Conservation (phyloP, 2,797 vertebrate species). For the Microcaecilia unicolor region DNA sequence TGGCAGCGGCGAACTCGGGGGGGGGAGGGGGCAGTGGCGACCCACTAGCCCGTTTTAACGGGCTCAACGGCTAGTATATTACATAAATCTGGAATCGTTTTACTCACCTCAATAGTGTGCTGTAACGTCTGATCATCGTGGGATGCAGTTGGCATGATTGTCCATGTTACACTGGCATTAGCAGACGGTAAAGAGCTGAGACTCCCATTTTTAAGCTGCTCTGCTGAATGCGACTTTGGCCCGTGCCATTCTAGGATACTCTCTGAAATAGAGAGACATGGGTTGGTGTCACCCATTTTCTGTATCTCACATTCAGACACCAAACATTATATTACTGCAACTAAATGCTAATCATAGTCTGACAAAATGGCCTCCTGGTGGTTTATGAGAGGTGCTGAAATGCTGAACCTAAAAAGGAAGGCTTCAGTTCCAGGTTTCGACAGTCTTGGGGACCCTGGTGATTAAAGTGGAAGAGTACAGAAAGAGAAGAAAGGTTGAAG, state of each 20-base stretch:
- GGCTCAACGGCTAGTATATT: no score
- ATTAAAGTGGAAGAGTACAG: no score
- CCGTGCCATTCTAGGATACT: slow-evolving; percentile 80
- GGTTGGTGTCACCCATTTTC: slow-evolving; percentile 16
- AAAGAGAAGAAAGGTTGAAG: no score
- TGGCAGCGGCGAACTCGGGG: no score
- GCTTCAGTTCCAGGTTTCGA: no score
- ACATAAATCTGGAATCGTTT: neutral
- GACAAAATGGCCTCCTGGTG: no score
- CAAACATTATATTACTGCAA: neutral
- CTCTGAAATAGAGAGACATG: slow-evolving; percentile 66
- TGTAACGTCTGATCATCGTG: slow-evolving; percentile 57
- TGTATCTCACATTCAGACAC: neutral
- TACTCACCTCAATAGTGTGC: slow-evolving; percentile 71
- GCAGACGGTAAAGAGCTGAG: slow-evolving; percentile 63
- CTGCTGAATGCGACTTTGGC: slow-evolving; percentile 78
- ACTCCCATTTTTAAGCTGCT: slow-evolving; percentile 76
- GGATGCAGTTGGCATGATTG: slow-evolving; percentile 62
- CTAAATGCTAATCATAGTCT: no score
- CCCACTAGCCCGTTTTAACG: no score
- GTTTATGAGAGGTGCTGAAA: no score
- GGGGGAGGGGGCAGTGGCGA: no score
- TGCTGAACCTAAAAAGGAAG: no score
- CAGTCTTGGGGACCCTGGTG: no score
- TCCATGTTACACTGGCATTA: slow-evolving; percentile 56